Base-by-base conservation (phyloP, 2,797 vertebrate genomes). In the Chelidonichthys spinosus region DNA sequence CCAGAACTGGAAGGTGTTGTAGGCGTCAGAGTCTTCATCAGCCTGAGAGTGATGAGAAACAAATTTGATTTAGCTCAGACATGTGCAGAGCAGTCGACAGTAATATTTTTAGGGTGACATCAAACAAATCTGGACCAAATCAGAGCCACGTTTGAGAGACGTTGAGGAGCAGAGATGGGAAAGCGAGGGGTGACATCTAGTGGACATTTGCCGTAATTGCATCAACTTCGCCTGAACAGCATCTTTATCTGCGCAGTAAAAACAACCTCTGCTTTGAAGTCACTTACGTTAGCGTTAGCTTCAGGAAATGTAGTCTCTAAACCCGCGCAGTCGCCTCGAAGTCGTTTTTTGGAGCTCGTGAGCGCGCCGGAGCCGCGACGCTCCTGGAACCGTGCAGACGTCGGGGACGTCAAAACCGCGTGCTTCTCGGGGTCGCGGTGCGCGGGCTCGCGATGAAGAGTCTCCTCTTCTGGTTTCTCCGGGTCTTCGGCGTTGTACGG, bases 1-100 rank as follows among this genome's bases (percentile, higher is more conserved):
- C 98, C 98, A 99, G 76, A 93, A 99, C 81, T 96, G 96, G 88
- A 98, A 99, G 18, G 95, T 94, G 84, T 98, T 99, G 88, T 91
- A 99, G 36, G 46, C 6, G 44, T 18, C 44, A 18, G 11, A 7
- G 15, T 88, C 71, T 40, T 15, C 65, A 6, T 63, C 69, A 13
- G 67, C 47, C 93, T 93, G 64, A 39, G 77, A 76, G 4, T 2
- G 36, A 54, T 2, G 15, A 77, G 14, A 76, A 42, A 49, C 9
- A 65, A 4, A 71, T 2, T 54, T 25, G 43, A 9, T 0, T 62
- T 8, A 79, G 5, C 2, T 40, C 10, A 40, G 17, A 66, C 47
- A 49, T 32, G 32, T 39, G 2, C 11, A 68, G 4, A 50, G 18
- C 6, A 66, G 8, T 36, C 52, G 3, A 18, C 17, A 11, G 6